Evolutionary conservation across 2,113 vertebrate genomes (phyloP).

Genomic region (Origma solitaria): DNA sequence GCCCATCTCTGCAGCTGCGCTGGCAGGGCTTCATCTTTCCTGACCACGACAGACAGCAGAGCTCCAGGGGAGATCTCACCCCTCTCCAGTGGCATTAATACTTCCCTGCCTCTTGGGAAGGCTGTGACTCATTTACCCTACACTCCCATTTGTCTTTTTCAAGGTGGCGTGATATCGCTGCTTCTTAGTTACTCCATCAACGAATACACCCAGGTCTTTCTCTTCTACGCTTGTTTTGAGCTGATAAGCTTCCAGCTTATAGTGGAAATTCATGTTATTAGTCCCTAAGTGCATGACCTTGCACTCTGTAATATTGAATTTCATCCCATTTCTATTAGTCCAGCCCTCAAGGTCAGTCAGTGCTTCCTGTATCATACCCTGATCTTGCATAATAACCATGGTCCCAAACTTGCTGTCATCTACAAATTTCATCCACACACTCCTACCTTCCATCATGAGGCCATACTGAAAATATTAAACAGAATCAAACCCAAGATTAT

Average conservation of each 20-base stretch:
- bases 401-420: background rate
- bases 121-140: background rate
- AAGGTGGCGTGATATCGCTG: background rate
- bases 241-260: slow-evolving; percentile 47
- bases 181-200: slow-evolving; percentile 7
- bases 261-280: slow-evolving; percentile 56
- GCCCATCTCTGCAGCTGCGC: background rate
- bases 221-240: background rate
- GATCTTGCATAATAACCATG: background rate
- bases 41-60: background rate
- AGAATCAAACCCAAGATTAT: background rate
- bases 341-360: slow-evolving; percentile 13
- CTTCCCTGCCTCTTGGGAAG: background rate
- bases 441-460: background rate
- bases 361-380: background rate
- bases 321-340: slow-evolving; percentile 33
- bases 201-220: slow-evolving; percentile 16
- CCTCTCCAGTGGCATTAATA: background rate
- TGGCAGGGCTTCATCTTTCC: background rate
- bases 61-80: background rate
- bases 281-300: slow-evolving; percentile 39
- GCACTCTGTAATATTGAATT: slow-evolving; percentile 44
- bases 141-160: background rate
- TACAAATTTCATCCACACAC: background rate
- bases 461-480: background rate